A percentile compares a stretch with the other conserved stretches of the same genome.
Conservation (phyloP, 2,888 invertebrate species). For the Eristalis arbustorum region DNA sequence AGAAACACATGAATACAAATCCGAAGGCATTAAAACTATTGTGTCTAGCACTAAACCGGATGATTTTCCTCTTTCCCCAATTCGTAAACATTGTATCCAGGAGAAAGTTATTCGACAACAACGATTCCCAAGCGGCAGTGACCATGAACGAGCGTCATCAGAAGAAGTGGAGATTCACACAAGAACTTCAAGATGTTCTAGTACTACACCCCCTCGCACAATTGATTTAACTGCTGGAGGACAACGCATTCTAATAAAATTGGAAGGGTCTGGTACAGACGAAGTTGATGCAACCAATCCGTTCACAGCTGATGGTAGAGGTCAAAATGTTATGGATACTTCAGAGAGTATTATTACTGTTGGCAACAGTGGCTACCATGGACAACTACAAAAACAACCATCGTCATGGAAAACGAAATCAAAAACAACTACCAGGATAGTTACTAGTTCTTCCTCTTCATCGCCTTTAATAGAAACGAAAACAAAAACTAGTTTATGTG, state of each 20-base stretch:
- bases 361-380: constrained; percentile 67
- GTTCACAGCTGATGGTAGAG: constrained; percentile 74
- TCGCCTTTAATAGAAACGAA: constrained; percentile 60
- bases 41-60: constrained; percentile 72
- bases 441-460: constrained; percentile 66
- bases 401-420: constrained; percentile 73
- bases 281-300: constrained; percentile 71
- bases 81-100: constrained; percentile 79
- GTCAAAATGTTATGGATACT: constrained; percentile 66
- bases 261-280: constrained; percentile 73
- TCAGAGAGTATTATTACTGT: constrained; percentile 67
- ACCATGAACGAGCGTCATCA: constrained; percentile 34
- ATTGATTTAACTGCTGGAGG: constrained; percentile 78
- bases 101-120: constrained; percentile 47
- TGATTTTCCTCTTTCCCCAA: constrained; percentile 68
- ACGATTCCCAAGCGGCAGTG: constrained; percentile 54
- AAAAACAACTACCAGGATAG: constrained; percentile 74
- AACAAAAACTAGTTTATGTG: constrained; percentile 61
- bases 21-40: constrained; percentile 78
- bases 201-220: constrained; percentile 75
- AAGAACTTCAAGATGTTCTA: constrained; percentile 71
- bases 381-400: constrained; percentile 67
- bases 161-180: constrained; percentile 37
- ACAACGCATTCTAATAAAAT: constrained; percentile 76
- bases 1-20: constrained; percentile 80